phyloP scores from a whole-genome alignment of 2,113 vertebrate species.

The Calyptomena viridis region DNA sequence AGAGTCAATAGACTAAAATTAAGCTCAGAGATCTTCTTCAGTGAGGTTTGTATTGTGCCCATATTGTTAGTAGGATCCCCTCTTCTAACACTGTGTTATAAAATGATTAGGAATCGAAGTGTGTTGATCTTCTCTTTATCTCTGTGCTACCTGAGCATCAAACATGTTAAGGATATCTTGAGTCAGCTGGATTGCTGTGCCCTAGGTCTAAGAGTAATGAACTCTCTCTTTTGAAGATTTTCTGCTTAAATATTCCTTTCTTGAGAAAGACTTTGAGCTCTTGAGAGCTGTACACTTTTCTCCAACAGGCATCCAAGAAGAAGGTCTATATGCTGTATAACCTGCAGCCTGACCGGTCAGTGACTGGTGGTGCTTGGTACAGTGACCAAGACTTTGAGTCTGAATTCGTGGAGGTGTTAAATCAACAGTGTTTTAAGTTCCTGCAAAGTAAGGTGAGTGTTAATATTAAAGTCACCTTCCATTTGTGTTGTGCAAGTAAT shows the following conservation, averaged over 20 bases:
- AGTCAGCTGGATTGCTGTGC: not conserved
- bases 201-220: not conserved
- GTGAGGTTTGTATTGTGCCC: not conserved
- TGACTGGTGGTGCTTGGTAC: conserved; percentile 98
- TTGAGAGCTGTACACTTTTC: not conserved
- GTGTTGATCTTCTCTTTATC: not conserved
- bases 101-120: not conserved
- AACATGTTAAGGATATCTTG: not conserved
- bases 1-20: not conserved
- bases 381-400: conserved; percentile 99
- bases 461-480: not conserved
- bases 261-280: not conserved
- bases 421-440: conserved; percentile 98
- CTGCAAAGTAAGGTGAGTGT: conserved; percentile 90
- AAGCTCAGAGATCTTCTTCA: not conserved
- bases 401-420: conserved; percentile 97
- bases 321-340: conserved; percentile 99
- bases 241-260: not conserved
- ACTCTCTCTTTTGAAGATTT: not conserved
- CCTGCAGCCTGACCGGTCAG: conserved; percentile 92
- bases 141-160: not conserved
- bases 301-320: conserved; percentile 92
- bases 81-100: not conserved
- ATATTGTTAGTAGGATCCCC: not conserved
- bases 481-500: not conserved